These are phyloP conservation scores for Drosophila triauraria DNA, from an alignment of 1,140 invertebrate species.

Conservation along the genomic window DNA sequence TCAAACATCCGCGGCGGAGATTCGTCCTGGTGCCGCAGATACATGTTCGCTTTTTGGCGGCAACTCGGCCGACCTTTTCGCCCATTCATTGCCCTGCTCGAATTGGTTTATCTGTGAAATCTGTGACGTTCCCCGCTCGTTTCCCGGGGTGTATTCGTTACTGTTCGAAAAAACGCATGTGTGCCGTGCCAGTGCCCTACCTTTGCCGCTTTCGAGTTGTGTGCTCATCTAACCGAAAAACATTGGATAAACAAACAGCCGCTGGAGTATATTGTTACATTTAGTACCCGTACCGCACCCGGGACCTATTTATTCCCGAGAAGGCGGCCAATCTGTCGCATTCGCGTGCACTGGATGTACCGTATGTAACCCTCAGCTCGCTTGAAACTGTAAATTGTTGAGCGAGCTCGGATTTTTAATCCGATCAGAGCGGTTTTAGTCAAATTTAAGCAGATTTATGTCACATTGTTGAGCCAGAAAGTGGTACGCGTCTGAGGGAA, in stretches of 20 bases:
- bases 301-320: slow-evolving; percentile 43
- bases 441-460: slow-evolving; percentile 85
- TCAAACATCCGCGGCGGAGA: slow-evolving; percentile 42
- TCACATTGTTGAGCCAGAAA: slow-evolving; percentile 72
- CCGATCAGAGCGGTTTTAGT: slow-evolving; percentile 84
- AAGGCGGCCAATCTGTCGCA: slow-evolving; percentile 73
- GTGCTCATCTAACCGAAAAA: slow-evolving; percentile 84
- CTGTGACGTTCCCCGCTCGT: slow-evolving; percentile 59
- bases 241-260: slow-evolving; percentile 85
- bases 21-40: slow-evolving; percentile 79
- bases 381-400: slow-evolving; percentile 75
- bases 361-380: background rate
- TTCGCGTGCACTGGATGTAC: slow-evolving; percentile 52
- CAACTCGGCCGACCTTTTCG: slow-evolving; percentile 76
- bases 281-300: slow-evolving; percentile 27
- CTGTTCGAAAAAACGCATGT: slow-evolving; percentile 35
- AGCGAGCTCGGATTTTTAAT: slow-evolving; percentile 76
- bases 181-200: slow-evolving; percentile 40
- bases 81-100: slow-evolving; percentile 85
- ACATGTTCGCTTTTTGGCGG: slow-evolving; percentile 59
- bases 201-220: slow-evolving; percentile 72
- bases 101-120: slow-evolving; percentile 85
- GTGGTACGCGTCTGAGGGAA: slow-evolving; percentile 36
- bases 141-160: slow-evolving; percentile 50
- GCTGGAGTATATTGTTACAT: slow-evolving; percentile 80